Base-by-base conservation (phyloP, 1,140 invertebrate species). In the Drosophila kohkoa region DNA sequence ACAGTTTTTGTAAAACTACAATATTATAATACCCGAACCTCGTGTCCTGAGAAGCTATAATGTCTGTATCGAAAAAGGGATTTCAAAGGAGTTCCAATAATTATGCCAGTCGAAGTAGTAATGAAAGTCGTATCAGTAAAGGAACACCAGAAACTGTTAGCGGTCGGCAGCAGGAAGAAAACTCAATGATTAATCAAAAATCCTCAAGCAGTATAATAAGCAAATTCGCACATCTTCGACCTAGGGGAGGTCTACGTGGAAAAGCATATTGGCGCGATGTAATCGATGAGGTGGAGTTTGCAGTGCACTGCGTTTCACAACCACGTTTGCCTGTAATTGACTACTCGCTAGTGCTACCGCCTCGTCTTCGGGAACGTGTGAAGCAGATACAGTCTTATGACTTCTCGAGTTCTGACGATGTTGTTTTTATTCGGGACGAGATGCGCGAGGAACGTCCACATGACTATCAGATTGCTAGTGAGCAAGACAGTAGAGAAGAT, bases 361-460 rank as follows among this genome's bases (percentile, higher is more conserved):
- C 77, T 1, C 52, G 58, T 4, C 32, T 92, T 11, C 74, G 79
- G 0, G 74, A 87, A 11, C 75, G 91, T 20, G 83, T 92, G 1
- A 76, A 81, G 20, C 76, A 79, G 7, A 91, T 92, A 28, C 78
- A 92, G 45, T 46, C 86, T 10, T 91, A 92, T n/a, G 89, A 92
- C 43, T 86, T 75, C 35, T 81, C 79, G 6, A 87, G 86, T 32
- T 88, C 85, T 0, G 88, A 92, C 16, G 78, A 86, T 2, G 75
- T 82, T 13, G 80, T 83, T 8, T 91, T 73, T 45, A 89, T 91
- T 46, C 70, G 79, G 1, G 89, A 92, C 13, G 77, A 88, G 25
- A 83, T 81, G 76, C 71, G 65, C 11, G 67, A 82, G 16, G 86
- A 86, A 15, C 75, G 81, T 2, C 74, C 78, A 4, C 67, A 77